Conservation (phyloP, 2,888 invertebrate species). For the Cistogaster globosa region DNA sequence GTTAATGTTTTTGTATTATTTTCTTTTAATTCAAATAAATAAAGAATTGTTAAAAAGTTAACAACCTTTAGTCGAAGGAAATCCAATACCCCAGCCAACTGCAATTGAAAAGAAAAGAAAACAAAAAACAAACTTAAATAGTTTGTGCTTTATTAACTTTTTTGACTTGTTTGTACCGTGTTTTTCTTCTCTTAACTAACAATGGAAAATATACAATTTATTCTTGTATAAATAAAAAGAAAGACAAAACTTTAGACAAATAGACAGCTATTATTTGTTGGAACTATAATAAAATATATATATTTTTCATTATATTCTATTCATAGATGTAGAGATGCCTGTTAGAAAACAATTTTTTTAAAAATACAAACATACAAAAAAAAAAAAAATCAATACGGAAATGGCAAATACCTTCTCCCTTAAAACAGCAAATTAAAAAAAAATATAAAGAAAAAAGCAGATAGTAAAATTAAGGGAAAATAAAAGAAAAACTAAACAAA, state of each 20-base stretch:
- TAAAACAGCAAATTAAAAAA: slow-evolving; percentile 11
- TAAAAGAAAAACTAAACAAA: slow-evolving; percentile 27
- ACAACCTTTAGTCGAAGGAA: slow-evolving; percentile 18
- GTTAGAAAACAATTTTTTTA: slow-evolving; percentile 8
- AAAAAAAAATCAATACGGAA: slow-evolving; percentile 61
- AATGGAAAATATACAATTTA: slow-evolving; percentile 20
- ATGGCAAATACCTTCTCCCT: slow-evolving; percentile 35
- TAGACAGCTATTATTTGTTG: slow-evolving; percentile 59
- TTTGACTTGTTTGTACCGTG: slow-evolving; percentile 20
- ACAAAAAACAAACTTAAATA: background rate
- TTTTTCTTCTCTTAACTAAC: slow-evolving; percentile 32
- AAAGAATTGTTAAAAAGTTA: slow-evolving; percentile 24
- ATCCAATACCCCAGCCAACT: slow-evolving; percentile 5
- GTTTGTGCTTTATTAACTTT: slow-evolving; percentile 47
- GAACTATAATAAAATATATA: slow-evolving; percentile 25
- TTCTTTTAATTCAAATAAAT: background rate
- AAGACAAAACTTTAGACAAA: slow-evolving; percentile 46
- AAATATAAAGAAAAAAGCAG: background rate
- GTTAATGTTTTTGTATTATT: background rate
- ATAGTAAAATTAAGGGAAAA: slow-evolving; percentile 12
- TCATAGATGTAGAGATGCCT: slow-evolving; percentile 31
- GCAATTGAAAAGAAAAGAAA: background rate
- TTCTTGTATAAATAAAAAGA: slow-evolving; percentile 1
- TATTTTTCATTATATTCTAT: slow-evolving; percentile 29
- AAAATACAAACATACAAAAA: slow-evolving; percentile 16